Evolutionary conservation across 2,888 invertebrate genomes (phyloP).

Genomic region (Polia nebulosa): DNA sequence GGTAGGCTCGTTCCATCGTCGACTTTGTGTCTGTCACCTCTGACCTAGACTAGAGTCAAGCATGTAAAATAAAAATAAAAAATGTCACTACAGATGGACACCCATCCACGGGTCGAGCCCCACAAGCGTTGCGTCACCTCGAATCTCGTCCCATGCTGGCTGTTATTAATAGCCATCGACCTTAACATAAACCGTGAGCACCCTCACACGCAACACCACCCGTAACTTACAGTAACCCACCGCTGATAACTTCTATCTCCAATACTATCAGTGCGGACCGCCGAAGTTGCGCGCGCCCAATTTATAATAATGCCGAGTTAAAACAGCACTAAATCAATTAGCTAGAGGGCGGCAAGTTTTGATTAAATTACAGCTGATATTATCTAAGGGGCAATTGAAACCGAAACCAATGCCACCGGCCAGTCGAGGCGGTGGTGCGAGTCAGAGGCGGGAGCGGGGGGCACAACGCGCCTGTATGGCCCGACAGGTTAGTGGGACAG

Average conservation of each 20-base stretch:
- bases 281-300: slow-evolving; percentile 31
- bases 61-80: too few species aligned
- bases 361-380: slow-evolving; percentile 69
- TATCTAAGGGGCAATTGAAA: slow-evolving; percentile 67
- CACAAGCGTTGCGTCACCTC: neutral
- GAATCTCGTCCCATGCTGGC: neutral
- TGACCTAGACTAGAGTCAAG: too few species aligned
- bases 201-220: slow-evolving; percentile 8
- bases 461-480: too few species aligned
- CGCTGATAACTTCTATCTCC: slow-evolving; percentile 8
- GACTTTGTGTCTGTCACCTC: too few species aligned
- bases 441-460: neutral
- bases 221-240: neutral
- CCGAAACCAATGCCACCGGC: slow-evolving; percentile 43
- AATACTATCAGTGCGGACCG: slow-evolving; percentile 30
- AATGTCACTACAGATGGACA: too few species aligned
- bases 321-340: slow-evolving; percentile 66
- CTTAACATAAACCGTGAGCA: neutral
- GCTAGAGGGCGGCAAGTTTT: slow-evolving; percentile 62
- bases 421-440: neutral
- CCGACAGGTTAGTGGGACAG: too few species aligned
- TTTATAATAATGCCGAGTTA: slow-evolving; percentile 58
- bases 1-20: too few species aligned
- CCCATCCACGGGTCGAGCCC: neutral
- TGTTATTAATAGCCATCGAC: neutral